phyloP scores from a whole-genome alignment of 2,797 vertebrate species.

The Gadopsis bispinosus region DNA sequence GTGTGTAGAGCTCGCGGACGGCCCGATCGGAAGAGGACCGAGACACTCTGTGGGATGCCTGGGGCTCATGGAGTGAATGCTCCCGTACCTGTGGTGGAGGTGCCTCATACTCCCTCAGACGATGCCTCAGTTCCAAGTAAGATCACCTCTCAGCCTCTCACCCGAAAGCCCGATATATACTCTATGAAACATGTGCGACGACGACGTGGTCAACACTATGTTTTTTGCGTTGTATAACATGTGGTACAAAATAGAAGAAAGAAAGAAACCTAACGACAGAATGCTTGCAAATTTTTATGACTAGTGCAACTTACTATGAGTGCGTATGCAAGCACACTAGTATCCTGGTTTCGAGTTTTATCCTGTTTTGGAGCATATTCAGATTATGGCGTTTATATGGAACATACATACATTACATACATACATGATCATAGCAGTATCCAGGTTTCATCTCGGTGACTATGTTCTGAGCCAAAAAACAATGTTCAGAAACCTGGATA shows the following conservation, averaged over 20 bases:
- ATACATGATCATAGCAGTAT: too few species aligned
- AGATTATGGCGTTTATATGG: too few species aligned
- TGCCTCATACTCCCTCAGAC: conserved; percentile 94
- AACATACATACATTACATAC: too few species aligned
- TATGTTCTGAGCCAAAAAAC: too few species aligned
- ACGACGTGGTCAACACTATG: neutral
- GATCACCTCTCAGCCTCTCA: conserved; percentile 24
- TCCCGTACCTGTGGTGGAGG: conserved; percentile 96
- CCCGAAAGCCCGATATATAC: neutral
- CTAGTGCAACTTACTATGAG: too few species aligned
- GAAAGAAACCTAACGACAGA: neutral
- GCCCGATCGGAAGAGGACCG: conserved; percentile 94
- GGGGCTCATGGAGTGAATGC: conserved; percentile 97
- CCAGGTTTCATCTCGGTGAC: too few species aligned
- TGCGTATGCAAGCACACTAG: too few species aligned
- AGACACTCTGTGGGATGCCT: conserved; percentile 95
- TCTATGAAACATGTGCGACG: neutral
- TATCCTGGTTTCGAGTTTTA: too few species aligned
- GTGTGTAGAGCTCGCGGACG: conserved; percentile 90
- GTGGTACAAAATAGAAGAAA: neutral
- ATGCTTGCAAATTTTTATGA: neutral
- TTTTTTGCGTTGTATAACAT: neutral
- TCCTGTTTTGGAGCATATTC: too few species aligned
- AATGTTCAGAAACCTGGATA: too few species aligned
- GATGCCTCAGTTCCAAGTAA: conserved; percentile 96